Conservation (phyloP, 2,888 invertebrate genomes). For the Rhaphigaster nebulosa region DNA sequence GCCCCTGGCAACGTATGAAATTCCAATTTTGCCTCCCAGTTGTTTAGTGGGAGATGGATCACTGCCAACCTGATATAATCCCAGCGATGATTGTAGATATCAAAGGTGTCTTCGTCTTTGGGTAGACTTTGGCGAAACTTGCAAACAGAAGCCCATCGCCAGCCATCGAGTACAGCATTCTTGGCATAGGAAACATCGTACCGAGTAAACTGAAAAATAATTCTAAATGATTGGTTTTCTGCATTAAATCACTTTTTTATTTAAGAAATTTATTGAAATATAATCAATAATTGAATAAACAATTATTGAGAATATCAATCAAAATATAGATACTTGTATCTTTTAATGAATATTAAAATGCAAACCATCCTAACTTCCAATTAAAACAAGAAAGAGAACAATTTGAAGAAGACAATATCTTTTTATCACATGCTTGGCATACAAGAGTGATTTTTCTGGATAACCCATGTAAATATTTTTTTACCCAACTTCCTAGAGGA, state of each 20-base stretch:
- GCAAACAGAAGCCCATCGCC: conserved; percentile 88
- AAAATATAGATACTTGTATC: neutral
- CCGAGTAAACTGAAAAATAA: conserved; percentile 78
- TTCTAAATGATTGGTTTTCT: conserved; percentile 14
- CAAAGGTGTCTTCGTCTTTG: conserved; percentile 83
- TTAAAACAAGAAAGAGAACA: neutral
- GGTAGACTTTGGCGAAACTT: conserved; percentile 77
- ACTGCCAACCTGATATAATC: conserved; percentile 75
- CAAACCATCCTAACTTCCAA: neutral
- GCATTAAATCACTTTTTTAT: neutral
- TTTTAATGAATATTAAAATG: neutral
- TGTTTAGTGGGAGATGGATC: conserved; percentile 36
- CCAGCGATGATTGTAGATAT: conserved; percentile 83
- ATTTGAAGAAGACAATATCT: neutral
- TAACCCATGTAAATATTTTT: neutral
- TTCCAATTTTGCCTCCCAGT: conserved; percentile 44
- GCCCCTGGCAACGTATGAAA: conserved; percentile 48
- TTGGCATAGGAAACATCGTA: conserved; percentile 89
- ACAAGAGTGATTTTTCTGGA: neutral
- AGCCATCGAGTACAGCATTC: conserved; percentile 92
- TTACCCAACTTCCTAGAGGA: neutral
- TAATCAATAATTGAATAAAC: neutral
- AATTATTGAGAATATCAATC: neutral
- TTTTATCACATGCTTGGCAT: neutral
- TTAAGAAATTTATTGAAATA: neutral